These are phyloP conservation scores for Charaxes varanes DNA, from an alignment of 1,140 invertebrate species.

Conservation along the genomic window DNA sequence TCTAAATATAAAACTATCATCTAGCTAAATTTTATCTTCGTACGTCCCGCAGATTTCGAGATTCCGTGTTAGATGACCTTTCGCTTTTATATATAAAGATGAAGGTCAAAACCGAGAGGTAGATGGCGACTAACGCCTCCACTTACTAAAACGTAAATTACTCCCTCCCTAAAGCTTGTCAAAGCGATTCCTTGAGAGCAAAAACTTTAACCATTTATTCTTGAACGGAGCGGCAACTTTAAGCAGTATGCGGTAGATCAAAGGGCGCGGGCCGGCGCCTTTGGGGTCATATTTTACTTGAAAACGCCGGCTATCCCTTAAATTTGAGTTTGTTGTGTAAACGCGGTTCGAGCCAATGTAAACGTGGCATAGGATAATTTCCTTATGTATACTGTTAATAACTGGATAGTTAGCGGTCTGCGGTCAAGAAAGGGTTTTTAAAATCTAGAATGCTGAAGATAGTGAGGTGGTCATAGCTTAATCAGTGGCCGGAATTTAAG, in stretches of 20 bases:
- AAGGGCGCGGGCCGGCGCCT: constrained; percentile 9
- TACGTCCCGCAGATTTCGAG: too few relatives aligned
- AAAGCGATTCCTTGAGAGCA: constrained; percentile 22
- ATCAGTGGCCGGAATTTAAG: too few relatives aligned
- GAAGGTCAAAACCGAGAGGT: too few relatives aligned
- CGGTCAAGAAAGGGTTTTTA: too few relatives aligned
- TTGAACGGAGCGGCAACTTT: constrained; percentile 12
- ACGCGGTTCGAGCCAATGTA: constrained; percentile 10
- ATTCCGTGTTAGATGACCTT: too few relatives aligned
- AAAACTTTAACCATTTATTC: constrained; percentile 37
- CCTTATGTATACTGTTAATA: background rate
- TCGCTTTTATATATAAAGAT: too few relatives aligned
- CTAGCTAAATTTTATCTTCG: too few relatives aligned
- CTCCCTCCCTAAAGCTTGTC: constrained; percentile 16
- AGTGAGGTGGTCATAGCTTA: too few relatives aligned
- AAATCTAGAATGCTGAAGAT: too few relatives aligned
- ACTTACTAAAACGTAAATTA: constrained; percentile 12
- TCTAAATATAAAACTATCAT: too few relatives aligned
- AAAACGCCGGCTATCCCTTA: constrained; percentile 4
- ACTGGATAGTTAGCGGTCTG: background rate
- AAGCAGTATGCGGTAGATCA: constrained; percentile 14
- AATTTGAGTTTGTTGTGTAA: constrained; percentile 16
- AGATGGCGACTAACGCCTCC: too few relatives aligned
- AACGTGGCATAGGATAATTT: constrained; percentile 8
- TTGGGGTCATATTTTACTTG: constrained; percentile 13